phyloP scores from a whole-genome alignment of 2,888 invertebrate genomes.

The Thereva unica region DNA sequence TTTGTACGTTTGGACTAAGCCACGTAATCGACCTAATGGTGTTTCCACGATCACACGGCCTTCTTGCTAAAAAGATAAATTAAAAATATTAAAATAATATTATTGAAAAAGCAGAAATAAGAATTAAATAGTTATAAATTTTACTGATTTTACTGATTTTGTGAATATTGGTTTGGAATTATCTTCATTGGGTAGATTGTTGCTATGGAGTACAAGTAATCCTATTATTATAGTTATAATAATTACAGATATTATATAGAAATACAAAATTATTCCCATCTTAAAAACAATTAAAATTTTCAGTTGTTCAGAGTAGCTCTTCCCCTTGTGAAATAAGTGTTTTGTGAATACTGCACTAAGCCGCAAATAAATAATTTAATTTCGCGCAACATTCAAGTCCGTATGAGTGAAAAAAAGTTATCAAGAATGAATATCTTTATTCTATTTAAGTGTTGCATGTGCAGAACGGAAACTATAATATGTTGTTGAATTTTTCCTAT shows the following conservation, averaged over 20 bases:
- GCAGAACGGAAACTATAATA: no score
- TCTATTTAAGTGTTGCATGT: no score
- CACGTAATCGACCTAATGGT: slow-evolving; percentile 53
- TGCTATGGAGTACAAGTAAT: not conserved
- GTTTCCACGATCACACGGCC: slow-evolving; percentile 54
- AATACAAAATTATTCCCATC: no score
- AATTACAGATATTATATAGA: not conserved
- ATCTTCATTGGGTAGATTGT: not conserved
- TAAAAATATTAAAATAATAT: not conserved
- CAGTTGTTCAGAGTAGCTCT: no score
- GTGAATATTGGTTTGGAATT: not conserved
- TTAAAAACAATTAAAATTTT: no score
- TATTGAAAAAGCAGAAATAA: slow-evolving; percentile 6
- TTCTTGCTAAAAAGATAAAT: slow-evolving; percentile 50
- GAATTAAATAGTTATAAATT: not conserved
- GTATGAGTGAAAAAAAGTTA: no score
- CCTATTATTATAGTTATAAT: not conserved
- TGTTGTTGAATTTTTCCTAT: no score
- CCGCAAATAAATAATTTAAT: no score
- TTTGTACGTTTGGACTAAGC: slow-evolving; percentile 54
- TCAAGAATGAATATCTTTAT: no score
- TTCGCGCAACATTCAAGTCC: no score
- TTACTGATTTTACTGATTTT: not conserved
- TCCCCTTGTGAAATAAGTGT: no score
- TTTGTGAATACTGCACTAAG: no score